Base-by-base conservation (phyloP, 2,888 invertebrate species). In the Heliconius aoede region DNA sequence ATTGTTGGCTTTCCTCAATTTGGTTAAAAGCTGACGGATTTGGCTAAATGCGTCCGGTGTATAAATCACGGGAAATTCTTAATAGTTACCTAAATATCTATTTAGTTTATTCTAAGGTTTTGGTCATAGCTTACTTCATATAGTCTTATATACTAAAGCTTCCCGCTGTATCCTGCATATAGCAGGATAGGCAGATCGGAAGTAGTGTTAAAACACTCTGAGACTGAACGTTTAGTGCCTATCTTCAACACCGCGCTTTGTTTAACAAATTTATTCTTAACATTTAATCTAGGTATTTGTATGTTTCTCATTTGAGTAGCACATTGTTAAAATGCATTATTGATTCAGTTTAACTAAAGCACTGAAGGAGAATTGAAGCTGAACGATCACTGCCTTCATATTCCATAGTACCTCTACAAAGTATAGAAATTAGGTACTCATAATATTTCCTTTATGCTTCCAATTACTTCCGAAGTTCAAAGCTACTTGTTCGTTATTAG, bases 1-100 rank as follows among this genome's bases (percentile, higher is more conserved):
- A 69, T 69, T 69, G 51, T 69, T 69, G 51, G 69, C 69, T 55
- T 69, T 51, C 55, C 69, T 69, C 69, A 69, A 69, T 69, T 69
- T 69, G n/a, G n/a, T 30, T 69, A 69, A 69, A 69, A 69, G 69
- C 69, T 65, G 65, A 55, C 69, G 51, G 55, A 55, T 69, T n/a
- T n/a, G n/a, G n/a, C 69, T n/a, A 69, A 55, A 69, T 69, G 30
- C 69, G 55, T 69, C 69, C 55, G 55, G 69, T 69, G 68, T 51
- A 55, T 40, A 69, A 69, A 69, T 69, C 69, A 15, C 15, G 30
- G 30, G 69, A 69, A 69, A 55, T 69, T 69, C n/a, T 69, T 69
- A 55, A 15, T 55, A 55, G 28, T 69, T 55, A 69, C 69, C 69
- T 69, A 55, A 69, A 69, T 65, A 24, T 40, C 36, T 65, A 15